phyloP scores from a whole-genome alignment of 2,888 invertebrate species.

The Zygaena filipendulae region DNA sequence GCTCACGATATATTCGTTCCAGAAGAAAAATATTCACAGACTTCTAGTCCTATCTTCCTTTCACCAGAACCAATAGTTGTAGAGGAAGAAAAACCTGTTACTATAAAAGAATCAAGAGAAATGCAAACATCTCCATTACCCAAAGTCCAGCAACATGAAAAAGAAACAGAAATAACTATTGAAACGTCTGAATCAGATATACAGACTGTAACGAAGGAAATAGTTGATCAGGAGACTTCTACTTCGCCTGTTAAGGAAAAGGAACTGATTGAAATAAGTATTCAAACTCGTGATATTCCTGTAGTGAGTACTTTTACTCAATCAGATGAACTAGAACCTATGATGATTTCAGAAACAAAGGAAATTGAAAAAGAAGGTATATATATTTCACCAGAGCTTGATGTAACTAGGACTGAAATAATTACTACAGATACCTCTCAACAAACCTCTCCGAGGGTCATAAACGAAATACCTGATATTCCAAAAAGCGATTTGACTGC shows the following conservation, averaged over 20 bases:
- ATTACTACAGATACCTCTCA: conserved; percentile 27
- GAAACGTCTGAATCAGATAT: conserved; percentile 49
- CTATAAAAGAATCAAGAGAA: conserved; percentile 54
- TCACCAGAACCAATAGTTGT: conserved; percentile 24
- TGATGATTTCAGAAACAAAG: background rate
- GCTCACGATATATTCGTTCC: conserved; percentile 39
- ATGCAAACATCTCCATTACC: conserved; percentile 66
- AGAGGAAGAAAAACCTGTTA: conserved; percentile 34
- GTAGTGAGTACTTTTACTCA: conserved; percentile 49
- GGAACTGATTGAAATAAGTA: conserved; percentile 37
- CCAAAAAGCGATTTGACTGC: too few species aligned
- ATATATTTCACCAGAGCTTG: conserved; percentile 14
- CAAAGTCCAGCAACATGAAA: conserved; percentile 36
- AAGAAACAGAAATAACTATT: conserved; percentile 42
- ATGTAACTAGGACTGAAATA: conserved; percentile 20
- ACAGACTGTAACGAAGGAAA: conserved; percentile 40
- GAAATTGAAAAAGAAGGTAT: too few species aligned
- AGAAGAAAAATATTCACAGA: conserved; percentile 63
- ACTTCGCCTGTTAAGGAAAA: conserved; percentile 40
- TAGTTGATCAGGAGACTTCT: conserved; percentile 43
- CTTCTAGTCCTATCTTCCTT: conserved; percentile 34
- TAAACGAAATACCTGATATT: too few species aligned
- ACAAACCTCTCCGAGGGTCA: conserved; percentile 32
- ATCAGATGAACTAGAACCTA: conserved; percentile 36
- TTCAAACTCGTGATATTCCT: conserved; percentile 46